Evolutionary conservation across 2,797 vertebrate genomes (phyloP).

Genomic region (Halcyon badia): DNA sequence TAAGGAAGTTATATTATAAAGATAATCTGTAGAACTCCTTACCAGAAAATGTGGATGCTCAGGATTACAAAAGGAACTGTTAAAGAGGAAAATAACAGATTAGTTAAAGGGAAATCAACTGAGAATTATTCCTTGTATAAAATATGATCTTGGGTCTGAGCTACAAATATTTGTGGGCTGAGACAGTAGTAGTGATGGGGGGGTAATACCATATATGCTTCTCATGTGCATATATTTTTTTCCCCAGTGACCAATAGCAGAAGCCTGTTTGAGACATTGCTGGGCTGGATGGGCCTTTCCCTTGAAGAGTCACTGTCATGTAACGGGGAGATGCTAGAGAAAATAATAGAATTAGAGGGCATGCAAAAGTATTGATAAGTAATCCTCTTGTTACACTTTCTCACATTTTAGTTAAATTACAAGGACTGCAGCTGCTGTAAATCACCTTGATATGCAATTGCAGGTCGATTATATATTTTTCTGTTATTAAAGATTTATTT

Average conservation of each 20-base stretch:
- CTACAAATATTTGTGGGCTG: not conserved
- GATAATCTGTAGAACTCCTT: not conserved
- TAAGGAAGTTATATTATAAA: not conserved
- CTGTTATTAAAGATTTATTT: not conserved
- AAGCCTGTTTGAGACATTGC: not conserved
- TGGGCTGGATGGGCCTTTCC: not conserved
- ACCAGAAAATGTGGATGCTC: not conserved
- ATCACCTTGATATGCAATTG: not conserved
- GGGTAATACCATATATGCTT: not conserved
- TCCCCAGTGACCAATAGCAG: not conserved
- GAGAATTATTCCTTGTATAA: not conserved
- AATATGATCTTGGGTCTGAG: not conserved
- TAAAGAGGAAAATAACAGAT: not conserved
- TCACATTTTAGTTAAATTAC: not conserved
- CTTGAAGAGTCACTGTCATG: not conserved
- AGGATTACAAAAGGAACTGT: not conserved
- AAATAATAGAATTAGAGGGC: not conserved
- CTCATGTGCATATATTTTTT: not conserved
- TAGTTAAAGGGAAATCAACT: not conserved
- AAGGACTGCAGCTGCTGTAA: not conserved
- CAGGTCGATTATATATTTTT: not conserved
- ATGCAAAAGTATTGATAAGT: not conserved
- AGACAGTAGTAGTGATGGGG: not conserved
- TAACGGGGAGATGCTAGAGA: not conserved
- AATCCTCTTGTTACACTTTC: not conserved